Base-by-base conservation (phyloP, 2,888 invertebrate genomes). In the Sussaba pulchella region DNA sequence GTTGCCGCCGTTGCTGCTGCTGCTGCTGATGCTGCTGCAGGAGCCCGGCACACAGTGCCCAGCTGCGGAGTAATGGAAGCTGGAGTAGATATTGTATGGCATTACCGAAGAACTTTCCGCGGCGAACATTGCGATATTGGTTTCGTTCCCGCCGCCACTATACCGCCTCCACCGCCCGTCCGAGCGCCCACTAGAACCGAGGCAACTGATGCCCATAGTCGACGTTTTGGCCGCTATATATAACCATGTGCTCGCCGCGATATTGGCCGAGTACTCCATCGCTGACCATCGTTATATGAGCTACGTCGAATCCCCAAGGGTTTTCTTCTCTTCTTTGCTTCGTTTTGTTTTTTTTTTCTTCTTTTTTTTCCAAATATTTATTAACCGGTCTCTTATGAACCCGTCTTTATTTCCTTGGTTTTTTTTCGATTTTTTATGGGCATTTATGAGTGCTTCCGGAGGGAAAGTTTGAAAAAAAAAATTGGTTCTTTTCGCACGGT, bases 31-130 rank as follows among this genome's bases (percentile, higher is more conserved):
- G 47, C 66, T 31, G 31, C 31, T 26, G 52, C 52, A 14, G 26
- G 10, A n/a, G 26, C 43, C 66, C 9, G 59, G 41, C 47, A 57
- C 59, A 31, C 45, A 73, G 67, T 39, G 43, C 57, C 79, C 85
- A 83, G 71, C 85, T 86, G 85, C 89, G 89, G 89, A 90, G 89
- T 90, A 90, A 90, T 90, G 90, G 90, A 89, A 91, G 91, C 91
- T 89, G 87, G 87, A 90, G 91, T 89, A 89, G 90, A 91, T 91
- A 90, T 91, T 90, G 90, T 89, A 90, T 89, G 90, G 90, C 88
- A 91, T 91, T 91, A 91, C 91, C 84, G 88, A 88, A 87, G 89
- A 91, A 91, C 90, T 91, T 91, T 90, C 86, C 86, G 87, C 87
- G 85, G 87, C 85, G 87, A 90, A 90, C 91, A 91, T 90, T 88